Conservation (phyloP, 2,888 invertebrate species). For the Drosophila setosimentum region DNA sequence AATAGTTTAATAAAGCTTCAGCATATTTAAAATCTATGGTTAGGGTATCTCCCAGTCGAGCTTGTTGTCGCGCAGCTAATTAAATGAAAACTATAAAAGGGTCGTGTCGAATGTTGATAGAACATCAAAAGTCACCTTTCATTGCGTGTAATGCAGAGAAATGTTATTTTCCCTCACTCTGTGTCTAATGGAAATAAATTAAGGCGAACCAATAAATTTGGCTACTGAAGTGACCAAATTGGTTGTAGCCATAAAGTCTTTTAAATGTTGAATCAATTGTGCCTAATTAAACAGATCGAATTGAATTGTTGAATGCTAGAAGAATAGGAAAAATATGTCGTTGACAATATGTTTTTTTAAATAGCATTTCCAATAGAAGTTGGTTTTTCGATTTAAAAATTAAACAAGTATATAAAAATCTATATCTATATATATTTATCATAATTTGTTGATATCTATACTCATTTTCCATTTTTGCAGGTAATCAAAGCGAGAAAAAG, state of each 20-base stretch:
- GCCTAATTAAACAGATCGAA: conserved; percentile 24
- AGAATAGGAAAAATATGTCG: neutral
- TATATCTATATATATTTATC: neutral
- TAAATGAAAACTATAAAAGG: conserved; percentile 16
- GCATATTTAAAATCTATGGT: neutral
- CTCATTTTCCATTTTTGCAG: conserved; percentile 29
- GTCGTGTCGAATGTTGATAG: conserved; percentile 1
- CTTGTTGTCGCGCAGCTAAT: neutral
- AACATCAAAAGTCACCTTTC: conserved; percentile 24
- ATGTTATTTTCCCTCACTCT: conserved; percentile 24
- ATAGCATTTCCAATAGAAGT: neutral
- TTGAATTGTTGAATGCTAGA: neutral
- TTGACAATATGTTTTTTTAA: neutral
- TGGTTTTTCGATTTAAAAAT: neutral
- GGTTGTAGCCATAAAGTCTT: neutral
- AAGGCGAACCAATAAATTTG: conserved; percentile 5
- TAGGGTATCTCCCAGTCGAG: neutral
- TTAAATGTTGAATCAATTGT: conserved; percentile 30
- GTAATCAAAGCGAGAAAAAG: conserved; percentile 62
- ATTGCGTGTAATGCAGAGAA: conserved; percentile 62
- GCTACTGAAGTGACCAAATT: conserved; percentile 23
- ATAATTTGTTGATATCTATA: neutral
- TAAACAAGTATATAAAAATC: neutral
- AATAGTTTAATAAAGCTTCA: neutral
- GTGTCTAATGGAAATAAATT: conserved; percentile 19